Percentiles rank a stretch among this genome's conserved stretches.
phyloP scores from a whole-genome alignment of 2,797 vertebrate genomes.

The Poeciliopsis infans region DNA sequence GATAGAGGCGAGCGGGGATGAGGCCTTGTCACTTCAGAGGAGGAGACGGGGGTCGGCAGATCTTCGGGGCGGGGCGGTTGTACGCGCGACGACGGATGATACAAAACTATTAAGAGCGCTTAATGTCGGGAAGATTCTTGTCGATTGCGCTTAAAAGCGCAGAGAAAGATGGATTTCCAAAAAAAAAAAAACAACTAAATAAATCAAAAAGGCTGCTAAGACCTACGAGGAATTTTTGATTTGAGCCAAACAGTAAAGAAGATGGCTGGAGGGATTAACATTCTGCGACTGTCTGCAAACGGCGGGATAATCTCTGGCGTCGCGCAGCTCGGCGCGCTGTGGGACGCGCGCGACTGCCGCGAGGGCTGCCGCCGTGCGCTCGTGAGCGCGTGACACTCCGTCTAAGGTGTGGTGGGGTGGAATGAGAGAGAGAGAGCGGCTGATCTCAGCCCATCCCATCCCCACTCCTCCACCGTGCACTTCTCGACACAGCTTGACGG shows the following conservation, averaged over 20 bases:
- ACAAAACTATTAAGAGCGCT: slow-evolving; percentile 35
- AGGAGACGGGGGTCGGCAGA: slow-evolving; percentile 62
- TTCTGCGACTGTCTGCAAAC: slow-evolving; percentile 76
- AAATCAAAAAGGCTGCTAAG: slow-evolving; percentile 39
- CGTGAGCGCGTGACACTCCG: slow-evolving; percentile 28
- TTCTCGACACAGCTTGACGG: slow-evolving; percentile 58
- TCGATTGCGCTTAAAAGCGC: slow-evolving; percentile 41
- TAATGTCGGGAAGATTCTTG: slow-evolving; percentile 40
- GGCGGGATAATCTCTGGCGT: slow-evolving; percentile 70
- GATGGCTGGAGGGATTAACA: slow-evolving; percentile 74
- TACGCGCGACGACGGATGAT: slow-evolving; percentile 48
- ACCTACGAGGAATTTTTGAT: slow-evolving; percentile 56
- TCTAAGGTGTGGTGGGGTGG: slow-evolving; percentile 66
- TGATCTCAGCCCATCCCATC: slow-evolving; percentile 42
- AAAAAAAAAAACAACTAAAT: slow-evolving; percentile 15
- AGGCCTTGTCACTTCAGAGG: slow-evolving; percentile 59
- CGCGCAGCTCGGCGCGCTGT: slow-evolving; percentile 70
- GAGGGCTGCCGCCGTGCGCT: slow-evolving; percentile 46
- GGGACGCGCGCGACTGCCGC: slow-evolving; percentile 63
- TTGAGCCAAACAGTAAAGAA: slow-evolving; percentile 66
- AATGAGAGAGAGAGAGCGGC: slow-evolving; percentile 36
- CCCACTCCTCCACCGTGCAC: slow-evolving; percentile 18
- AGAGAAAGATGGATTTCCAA: slow-evolving; percentile 43
- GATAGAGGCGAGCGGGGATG: slow-evolving; percentile 48
- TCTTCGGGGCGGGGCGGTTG: slow-evolving; percentile 48